Conservation (phyloP, 2,797 vertebrate species). For the Phylloscopus collybita region DNA sequence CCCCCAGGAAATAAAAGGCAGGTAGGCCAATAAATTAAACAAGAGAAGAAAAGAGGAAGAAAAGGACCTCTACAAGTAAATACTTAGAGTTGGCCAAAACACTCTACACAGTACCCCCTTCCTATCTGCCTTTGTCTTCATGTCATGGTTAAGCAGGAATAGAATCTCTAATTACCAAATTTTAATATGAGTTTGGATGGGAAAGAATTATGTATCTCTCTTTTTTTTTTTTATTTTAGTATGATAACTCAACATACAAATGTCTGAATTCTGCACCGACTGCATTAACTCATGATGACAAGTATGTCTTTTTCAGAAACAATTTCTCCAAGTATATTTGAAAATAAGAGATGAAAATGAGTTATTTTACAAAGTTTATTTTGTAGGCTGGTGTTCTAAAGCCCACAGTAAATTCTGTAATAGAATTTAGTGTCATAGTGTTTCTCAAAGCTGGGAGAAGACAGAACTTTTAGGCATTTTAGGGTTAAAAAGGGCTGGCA, state of each 20-base stretch:
- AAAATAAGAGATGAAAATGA: background rate
- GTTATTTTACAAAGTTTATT: background rate
- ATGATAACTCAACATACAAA: background rate
- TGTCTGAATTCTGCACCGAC: background rate
- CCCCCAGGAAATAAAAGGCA: background rate
- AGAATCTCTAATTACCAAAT: background rate
- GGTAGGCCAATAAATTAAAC: background rate
- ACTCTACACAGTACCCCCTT: background rate
- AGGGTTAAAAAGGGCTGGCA: constrained; percentile 24
- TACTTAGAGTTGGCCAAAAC: background rate
- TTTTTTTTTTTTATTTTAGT: background rate
- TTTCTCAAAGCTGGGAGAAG: background rate
- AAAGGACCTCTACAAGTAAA: background rate
- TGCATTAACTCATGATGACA: background rate
- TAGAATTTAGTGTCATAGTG: background rate
- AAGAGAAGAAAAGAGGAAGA: background rate
- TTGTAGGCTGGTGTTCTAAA: background rate
- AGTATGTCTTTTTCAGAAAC: background rate
- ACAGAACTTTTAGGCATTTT: background rate
- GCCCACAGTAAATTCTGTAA: background rate
- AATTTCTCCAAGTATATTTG: background rate
- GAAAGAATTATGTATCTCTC: background rate
- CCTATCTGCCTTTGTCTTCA: background rate
- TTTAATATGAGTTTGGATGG: background rate
- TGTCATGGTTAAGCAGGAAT: background rate